A percentile compares a stretch with the other conserved stretches of the same genome.
phyloP scores from a whole-genome alignment of 92 coral and sea anemone species.

The Blastomussa wellsi region DNA sequence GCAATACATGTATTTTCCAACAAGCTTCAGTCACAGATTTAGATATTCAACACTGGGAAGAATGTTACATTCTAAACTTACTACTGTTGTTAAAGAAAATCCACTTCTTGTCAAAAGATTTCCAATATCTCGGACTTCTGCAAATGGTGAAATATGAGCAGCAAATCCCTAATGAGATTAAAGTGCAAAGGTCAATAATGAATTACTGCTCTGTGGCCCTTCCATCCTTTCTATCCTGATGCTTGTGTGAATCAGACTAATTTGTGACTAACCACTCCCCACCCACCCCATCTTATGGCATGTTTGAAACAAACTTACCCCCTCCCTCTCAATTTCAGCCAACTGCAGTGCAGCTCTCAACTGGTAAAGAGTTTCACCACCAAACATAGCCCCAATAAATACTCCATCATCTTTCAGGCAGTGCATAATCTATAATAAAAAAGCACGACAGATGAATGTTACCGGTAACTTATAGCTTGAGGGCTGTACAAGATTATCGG shows the following conservation, averaged over 20 bases:
- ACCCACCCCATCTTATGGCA: neutral
- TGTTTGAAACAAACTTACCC: slow-evolving; percentile 51
- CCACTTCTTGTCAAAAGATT: slow-evolving; percentile 87
- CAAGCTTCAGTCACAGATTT: too few relatives aligned
- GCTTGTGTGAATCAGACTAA: neutral
- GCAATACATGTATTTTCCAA: too few relatives aligned
- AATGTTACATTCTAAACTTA: slow-evolving; percentile 29
- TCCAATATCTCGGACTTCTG: slow-evolving; percentile 95
- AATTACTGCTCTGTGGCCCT: too few relatives aligned
- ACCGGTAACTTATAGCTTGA: too few relatives aligned
- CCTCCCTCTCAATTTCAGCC: slow-evolving; percentile 92
- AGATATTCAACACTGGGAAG: neutral
- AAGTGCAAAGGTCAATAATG: neutral
- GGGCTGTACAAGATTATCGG: too few relatives aligned
- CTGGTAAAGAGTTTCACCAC: slow-evolving; percentile 96
- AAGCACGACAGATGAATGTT: too few relatives aligned
- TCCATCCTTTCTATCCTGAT: neutral
- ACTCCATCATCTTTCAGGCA: slow-evolving; percentile 93
- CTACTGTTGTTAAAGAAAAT: slow-evolving; percentile 87
- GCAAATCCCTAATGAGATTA: slow-evolving; percentile 81
- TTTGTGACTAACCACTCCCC: neutral
- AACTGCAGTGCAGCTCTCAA: slow-evolving; percentile 89
- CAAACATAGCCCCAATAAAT: slow-evolving; percentile 87
- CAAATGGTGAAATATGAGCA: slow-evolving; percentile 95
- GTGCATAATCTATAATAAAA: slow-evolving; percentile 29